Percentiles rank a stretch among this genome's conserved stretches.
Evolutionary conservation across 2,113 vertebrate genomes (phyloP).

Genomic region (Sakesphorus luctuosus): DNA sequence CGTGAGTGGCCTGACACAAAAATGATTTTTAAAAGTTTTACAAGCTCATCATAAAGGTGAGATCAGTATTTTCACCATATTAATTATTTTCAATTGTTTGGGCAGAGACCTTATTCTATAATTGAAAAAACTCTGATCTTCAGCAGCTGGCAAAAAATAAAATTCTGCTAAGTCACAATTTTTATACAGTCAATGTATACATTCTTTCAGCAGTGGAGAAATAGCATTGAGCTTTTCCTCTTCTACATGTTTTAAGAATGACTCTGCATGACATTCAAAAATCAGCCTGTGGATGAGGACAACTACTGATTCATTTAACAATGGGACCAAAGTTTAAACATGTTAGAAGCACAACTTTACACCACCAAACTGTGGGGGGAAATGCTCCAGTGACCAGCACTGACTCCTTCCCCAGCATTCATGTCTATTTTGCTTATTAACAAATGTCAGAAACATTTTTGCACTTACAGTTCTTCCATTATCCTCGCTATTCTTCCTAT

Average conservation of each 20-base stretch:
- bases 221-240: neutral
- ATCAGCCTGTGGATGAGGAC: neutral
- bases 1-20: neutral
- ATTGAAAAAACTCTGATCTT: neutral
- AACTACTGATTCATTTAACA: neutral
- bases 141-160: neutral
- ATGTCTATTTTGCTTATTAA: neutral
- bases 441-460: neutral
- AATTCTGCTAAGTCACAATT: neutral
- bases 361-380: accelerated
- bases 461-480: neutral
- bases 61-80: neutral
- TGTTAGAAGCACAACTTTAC: neutral
- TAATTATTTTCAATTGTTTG: neutral
- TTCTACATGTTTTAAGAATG: neutral
- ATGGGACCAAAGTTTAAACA: neutral
- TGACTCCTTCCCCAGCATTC: neutral
- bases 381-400: neutral
- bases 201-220: neutral
- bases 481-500: accelerated
- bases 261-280: neutral
- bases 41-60: neutral
- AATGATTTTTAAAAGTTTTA: neutral
- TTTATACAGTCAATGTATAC: neutral
- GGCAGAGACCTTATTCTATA: neutral